These are phyloP conservation scores for Lophochroa leadbeateri DNA, from an alignment of 2,113 vertebrate genomes.

Conservation along the genomic window DNA sequence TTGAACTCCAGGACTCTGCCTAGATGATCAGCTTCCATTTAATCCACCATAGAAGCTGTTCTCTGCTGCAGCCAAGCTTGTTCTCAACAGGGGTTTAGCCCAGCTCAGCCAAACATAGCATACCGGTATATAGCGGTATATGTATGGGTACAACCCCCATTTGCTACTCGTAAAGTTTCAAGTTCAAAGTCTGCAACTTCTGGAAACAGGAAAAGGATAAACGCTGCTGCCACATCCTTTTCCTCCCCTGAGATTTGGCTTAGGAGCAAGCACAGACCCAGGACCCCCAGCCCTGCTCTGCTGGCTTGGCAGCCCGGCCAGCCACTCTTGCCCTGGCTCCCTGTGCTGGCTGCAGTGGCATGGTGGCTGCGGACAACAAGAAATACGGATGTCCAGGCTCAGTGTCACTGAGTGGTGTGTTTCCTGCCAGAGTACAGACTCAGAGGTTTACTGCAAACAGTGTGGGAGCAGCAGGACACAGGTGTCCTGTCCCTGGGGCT, in stretches of 20 bases:
- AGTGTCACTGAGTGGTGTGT: not conserved
- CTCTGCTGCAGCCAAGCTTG: not conserved
- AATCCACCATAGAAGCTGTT: not conserved
- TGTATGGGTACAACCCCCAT: not conserved
- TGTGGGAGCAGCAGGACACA: rapidly evolving
- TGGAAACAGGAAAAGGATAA: not conserved
- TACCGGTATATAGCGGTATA: not conserved
- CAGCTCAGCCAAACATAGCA: not conserved
- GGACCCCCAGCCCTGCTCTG: not conserved
- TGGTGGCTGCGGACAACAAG: rapidly evolving
- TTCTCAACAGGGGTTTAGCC: not conserved
- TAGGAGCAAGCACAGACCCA: not conserved
- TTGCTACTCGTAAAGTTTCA: rapidly evolving
- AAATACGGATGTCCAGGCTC: rapidly evolving
- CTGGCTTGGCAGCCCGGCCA: rapidly evolving
- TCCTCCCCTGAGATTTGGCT: not conserved
- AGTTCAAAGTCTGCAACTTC: not conserved
- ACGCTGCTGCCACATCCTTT: not conserved
- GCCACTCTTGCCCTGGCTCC: not conserved
- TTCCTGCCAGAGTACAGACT: not conserved
- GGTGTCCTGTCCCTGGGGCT: not conserved
- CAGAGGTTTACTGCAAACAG: not conserved
- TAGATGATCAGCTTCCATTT: not conserved
- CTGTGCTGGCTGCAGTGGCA: rapidly evolving
- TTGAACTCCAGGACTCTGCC: not conserved